Evolutionary conservation across 2,888 invertebrate species (phyloP).

Genomic region (Yponomeuta cagnagella): DNA sequence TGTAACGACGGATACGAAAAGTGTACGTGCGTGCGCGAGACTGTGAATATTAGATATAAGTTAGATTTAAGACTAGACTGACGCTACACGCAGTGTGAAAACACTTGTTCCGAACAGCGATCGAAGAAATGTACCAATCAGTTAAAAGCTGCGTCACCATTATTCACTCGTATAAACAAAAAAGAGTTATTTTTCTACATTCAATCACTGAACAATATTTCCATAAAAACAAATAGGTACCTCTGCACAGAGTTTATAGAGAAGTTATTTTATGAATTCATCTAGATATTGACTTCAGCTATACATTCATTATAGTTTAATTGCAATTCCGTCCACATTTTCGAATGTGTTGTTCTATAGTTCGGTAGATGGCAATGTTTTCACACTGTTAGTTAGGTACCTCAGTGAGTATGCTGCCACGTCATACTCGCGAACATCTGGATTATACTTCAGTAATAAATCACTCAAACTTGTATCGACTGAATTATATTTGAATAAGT

Average conservation of each 20-base stretch:
- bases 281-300: neutral
- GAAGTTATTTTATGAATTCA: neutral
- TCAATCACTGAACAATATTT: neutral
- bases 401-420: slow-evolving; percentile 15
- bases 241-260: neutral
- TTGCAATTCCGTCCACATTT: slow-evolving; percentile 69
- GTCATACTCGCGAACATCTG: slow-evolving; percentile 4
- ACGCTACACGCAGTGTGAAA: slow-evolving; percentile 53
- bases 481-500: slow-evolving; percentile 68
- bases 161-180: slow-evolving; percentile 6
- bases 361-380: slow-evolving; percentile 39
- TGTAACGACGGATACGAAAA: slow-evolving; percentile 32
- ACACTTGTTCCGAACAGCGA: slow-evolving; percentile 33
- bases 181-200: slow-evolving; percentile 13
- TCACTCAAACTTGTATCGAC: slow-evolving; percentile 66
- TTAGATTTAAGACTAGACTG: slow-evolving; percentile 58
- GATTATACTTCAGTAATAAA: slow-evolving; percentile 52
- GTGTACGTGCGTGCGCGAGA: slow-evolving; percentile 44
- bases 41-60: slow-evolving; percentile 66
- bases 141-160: slow-evolving; percentile 15
- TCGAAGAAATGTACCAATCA: slow-evolving; percentile 8
- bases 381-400: slow-evolving; percentile 35
- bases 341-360: slow-evolving; percentile 45
- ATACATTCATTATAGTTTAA: slow-evolving; percentile 3
- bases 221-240: slow-evolving; percentile 6